These are phyloP conservation scores for Nannoperca obscura DNA, from an alignment of 2,797 vertebrate genomes.

Conservation along the genomic window DNA sequence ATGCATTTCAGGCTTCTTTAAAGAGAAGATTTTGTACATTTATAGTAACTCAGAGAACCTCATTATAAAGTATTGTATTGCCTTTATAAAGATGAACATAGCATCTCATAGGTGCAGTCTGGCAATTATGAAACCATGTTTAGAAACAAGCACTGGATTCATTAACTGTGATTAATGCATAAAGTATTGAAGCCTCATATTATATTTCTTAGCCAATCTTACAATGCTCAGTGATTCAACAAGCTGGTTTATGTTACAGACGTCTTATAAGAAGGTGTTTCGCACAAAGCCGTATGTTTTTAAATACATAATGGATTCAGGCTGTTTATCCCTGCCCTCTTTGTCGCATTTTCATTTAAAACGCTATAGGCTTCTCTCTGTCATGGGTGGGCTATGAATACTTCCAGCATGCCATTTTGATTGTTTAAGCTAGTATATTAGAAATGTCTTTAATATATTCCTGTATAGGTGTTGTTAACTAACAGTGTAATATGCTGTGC, in stretches of 20 bases:
- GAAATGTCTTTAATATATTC: conserved; percentile 55
- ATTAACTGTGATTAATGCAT: conserved; percentile 58
- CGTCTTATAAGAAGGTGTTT: conserved; percentile 30
- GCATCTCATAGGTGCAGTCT: conserved; percentile 59
- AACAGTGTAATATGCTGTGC: conserved; percentile 44
- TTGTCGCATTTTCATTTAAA: conserved; percentile 9
- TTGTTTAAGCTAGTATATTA: conserved; percentile 36
- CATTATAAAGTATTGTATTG: conserved; percentile 53
- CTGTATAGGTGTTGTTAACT: conserved; percentile 47
- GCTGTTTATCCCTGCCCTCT: conserved; percentile 13
- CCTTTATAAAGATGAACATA: conserved; percentile 51
- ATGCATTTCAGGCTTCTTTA: conserved; percentile 51
- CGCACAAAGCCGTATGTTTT: conserved; percentile 50
- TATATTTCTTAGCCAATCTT: conserved; percentile 17
- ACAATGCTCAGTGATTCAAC: conserved; percentile 30
- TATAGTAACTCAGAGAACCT: conserved; percentile 53
- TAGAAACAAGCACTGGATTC: conserved; percentile 58
- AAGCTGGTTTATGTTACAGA: conserved; percentile 31
- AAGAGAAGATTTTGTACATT: conserved; percentile 49
- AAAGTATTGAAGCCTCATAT: conserved; percentile 33
- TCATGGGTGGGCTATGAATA: conserved; percentile 35
- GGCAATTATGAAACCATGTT: conserved; percentile 45
- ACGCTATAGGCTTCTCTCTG: conserved; percentile 4
- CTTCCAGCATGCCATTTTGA: conserved; percentile 55
- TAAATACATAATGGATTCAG: conserved; percentile 22